Evolutionary conservation across 1,140 invertebrate species (phyloP).

Genomic region (Zaprionus lachaisei): DNA sequence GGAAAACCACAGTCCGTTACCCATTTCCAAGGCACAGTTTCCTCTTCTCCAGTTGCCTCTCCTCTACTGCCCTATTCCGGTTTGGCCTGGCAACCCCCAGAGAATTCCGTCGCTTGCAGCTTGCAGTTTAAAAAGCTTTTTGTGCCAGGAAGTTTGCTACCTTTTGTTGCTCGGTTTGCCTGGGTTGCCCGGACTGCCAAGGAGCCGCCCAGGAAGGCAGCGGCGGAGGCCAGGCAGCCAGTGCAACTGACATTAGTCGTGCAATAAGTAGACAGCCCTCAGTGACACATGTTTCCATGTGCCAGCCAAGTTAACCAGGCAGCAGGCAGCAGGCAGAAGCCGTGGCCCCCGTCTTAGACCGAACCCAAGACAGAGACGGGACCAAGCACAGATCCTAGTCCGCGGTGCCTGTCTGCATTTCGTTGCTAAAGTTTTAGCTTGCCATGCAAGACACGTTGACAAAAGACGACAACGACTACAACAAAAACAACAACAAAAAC

Average conservation of each 20-base stretch:
- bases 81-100: constrained; percentile 30
- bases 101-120: constrained; percentile 63
- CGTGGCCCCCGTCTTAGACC: constrained; percentile 28
- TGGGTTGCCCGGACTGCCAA: not conserved
- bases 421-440: constrained; percentile 67
- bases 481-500: constrained; percentile 41
- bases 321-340: constrained; percentile 26
- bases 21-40: not conserved
- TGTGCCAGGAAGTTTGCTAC: constrained; percentile 73
- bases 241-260: constrained; percentile 81
- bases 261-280: constrained; percentile 79
- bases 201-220: constrained; percentile 3
- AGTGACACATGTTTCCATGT: constrained; percentile 79
- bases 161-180: constrained; percentile 61
- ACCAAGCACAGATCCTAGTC: constrained; percentile 32
- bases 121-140: constrained; percentile 70
- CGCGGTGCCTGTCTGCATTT: constrained; percentile 52
- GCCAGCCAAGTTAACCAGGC: constrained; percentile 33
- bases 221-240: constrained; percentile 2
- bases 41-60: not conserved
- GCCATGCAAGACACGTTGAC: constrained; percentile 80
- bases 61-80: not conserved
- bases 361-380: not conserved
- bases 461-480: constrained; percentile 69
- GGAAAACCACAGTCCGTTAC: constrained; percentile 38